These are phyloP conservation scores for Dicranocentrus wangi DNA, from an alignment of 2,888 invertebrate genomes.

Conservation along the genomic window DNA sequence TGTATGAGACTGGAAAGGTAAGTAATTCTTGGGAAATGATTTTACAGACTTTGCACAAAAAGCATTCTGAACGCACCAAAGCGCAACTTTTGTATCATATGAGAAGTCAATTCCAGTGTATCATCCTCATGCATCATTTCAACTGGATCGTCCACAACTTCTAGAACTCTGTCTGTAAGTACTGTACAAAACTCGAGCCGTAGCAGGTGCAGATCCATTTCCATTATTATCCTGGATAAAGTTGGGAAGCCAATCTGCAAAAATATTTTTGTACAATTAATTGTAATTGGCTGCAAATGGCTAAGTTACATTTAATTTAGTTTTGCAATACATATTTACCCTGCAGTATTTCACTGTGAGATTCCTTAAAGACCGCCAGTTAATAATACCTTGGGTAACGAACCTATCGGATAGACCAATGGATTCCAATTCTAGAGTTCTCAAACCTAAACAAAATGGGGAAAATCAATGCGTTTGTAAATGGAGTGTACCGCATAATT, in stretches of 20 bases:
- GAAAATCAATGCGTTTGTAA: not conserved
- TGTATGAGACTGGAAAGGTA: not conserved
- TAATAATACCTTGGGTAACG: slow-evolving; percentile 38
- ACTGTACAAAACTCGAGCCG: slow-evolving; percentile 29
- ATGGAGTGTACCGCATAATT: not conserved
- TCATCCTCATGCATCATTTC: slow-evolving; percentile 42
- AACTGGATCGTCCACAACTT: slow-evolving; percentile 31
- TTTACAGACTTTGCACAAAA: slow-evolving; percentile 21
- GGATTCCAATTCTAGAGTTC: slow-evolving; percentile 45
- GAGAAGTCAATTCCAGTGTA: not conserved
- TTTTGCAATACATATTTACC: not conserved
- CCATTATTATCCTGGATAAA: slow-evolving; percentile 28
- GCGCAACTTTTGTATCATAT: slow-evolving; percentile 45
- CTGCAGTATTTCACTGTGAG: slow-evolving; percentile 37
- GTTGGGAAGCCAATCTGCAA: slow-evolving; percentile 26
- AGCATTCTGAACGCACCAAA: slow-evolving; percentile 42
- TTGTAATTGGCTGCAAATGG: not conserved
- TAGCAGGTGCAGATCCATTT: slow-evolving; percentile 42
- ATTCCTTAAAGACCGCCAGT: slow-evolving; percentile 31
- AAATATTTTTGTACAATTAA: not conserved
- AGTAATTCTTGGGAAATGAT: not conserved
- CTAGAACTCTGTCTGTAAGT: slow-evolving; percentile 14
- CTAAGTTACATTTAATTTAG: not conserved
- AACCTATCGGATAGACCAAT: slow-evolving; percentile 50
- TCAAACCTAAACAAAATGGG: slow-evolving; percentile 24